phyloP scores from a whole-genome alignment of 2,888 invertebrate genomes.

The Eristalinus aeneus region DNA sequence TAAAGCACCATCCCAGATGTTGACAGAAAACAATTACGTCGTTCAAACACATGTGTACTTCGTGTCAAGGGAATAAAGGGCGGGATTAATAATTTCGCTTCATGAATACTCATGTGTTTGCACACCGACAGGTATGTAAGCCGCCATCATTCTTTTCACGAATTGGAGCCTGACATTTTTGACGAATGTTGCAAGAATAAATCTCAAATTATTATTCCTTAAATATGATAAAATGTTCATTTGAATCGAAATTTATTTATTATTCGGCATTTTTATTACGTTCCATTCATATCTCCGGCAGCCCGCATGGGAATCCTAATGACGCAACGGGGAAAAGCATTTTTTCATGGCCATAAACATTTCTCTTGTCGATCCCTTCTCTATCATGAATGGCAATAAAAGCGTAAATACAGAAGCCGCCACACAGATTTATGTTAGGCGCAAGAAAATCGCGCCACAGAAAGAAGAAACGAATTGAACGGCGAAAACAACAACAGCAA shows the following conservation, averaged over 20 bases:
- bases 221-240: slow-evolving; percentile 40
- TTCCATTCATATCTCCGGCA: slow-evolving; percentile 1
- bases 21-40: neutral
- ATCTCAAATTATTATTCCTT: slow-evolving; percentile 43
- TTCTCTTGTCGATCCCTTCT: slow-evolving; percentile 60
- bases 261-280: neutral
- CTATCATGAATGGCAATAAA: slow-evolving; percentile 40
- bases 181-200: slow-evolving; percentile 40
- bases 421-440: slow-evolving; percentile 43
- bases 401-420: slow-evolving; percentile 14
- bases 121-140: neutral
- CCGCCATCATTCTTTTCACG: neutral
- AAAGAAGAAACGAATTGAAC: neutral
- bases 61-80: neutral
- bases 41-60: neutral
- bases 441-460: neutral
- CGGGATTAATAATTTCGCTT: slow-evolving; percentile 24
- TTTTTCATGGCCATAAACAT: slow-evolving; percentile 49
- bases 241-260: slow-evolving; percentile 41
- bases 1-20: neutral
- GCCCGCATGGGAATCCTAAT: neutral
- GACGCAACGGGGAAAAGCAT: neutral
- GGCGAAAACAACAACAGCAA: slow-evolving; percentile 15
- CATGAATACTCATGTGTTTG: slow-evolving; percentile 48
- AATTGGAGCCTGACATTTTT: slow-evolving; percentile 32